phyloP scores from a whole-genome alignment of 2,888 invertebrate genomes.

The Marasmarcha lunaedactyla region DNA sequence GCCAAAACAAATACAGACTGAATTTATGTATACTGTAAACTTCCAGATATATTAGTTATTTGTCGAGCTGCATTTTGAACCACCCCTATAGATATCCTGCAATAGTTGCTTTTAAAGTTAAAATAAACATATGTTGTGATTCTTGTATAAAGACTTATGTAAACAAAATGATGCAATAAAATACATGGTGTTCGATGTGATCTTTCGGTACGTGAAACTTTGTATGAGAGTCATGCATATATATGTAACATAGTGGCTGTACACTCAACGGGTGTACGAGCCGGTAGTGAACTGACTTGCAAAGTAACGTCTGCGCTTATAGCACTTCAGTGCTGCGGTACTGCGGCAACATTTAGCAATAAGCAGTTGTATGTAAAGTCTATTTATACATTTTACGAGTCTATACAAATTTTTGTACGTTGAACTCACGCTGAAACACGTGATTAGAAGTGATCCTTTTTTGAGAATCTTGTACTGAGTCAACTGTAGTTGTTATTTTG shows the following conservation, averaged over 20 bases:
- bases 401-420: constrained; percentile 69
- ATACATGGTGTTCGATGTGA: no score
- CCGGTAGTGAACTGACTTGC: constrained; percentile 16
- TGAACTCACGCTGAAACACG: constrained; percentile 55
- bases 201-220: no score
- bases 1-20: constrained; percentile 65
- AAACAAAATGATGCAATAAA: no score
- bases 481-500: constrained; percentile 62
- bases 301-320: constrained; percentile 22
- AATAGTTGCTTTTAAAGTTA: constrained; percentile 8
- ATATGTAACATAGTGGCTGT: no score
- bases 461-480: constrained; percentile 68
- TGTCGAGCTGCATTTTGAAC: constrained; percentile 30
- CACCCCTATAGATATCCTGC: constrained; percentile 2
- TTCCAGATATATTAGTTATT: constrained; percentile 31
- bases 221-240: no score
- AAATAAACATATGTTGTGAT: no score
- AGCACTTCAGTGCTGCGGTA: constrained; percentile 28
- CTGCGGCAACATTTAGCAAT: constrained; percentile 64
- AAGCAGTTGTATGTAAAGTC: constrained; percentile 67
- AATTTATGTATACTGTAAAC: constrained; percentile 58
- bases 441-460: constrained; percentile 63
- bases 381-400: constrained; percentile 70
- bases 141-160: no score
- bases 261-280: background rate